Percentiles rank a stretch among this genome's conserved stretches.
Evolutionary conservation across 2,888 invertebrate genomes (phyloP).

Genomic region (Aphidoletes aphidimyza): DNA sequence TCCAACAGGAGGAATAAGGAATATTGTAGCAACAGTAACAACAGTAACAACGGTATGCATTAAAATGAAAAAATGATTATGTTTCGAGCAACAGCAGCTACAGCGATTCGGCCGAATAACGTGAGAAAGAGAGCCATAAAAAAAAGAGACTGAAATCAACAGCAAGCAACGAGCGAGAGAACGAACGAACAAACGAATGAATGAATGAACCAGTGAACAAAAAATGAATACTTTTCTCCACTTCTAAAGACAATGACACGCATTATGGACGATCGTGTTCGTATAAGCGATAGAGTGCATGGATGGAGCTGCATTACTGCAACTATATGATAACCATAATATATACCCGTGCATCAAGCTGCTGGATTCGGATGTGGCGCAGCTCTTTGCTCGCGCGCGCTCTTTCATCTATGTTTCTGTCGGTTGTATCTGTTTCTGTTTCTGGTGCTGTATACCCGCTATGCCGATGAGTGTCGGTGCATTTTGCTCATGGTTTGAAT

Average conservation of each 20-base stretch:
- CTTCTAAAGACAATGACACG: constrained; percentile 51
- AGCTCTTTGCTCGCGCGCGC: background rate
- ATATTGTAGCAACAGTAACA: background rate
- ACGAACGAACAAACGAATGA: background rate
- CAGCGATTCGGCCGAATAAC: background rate
- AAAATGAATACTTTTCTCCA: constrained; percentile 29
- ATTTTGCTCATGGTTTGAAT: background rate
- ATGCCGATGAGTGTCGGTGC: background rate
- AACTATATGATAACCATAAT: constrained; percentile 3
- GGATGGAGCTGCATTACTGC: constrained; percentile 27
- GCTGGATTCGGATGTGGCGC: background rate
- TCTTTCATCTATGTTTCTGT: too few species aligned
- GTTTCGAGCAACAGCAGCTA: background rate
- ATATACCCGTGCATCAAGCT: background rate
- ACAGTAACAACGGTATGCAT: background rate
- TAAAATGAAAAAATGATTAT: constrained; percentile 29
- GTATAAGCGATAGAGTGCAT: constrained; percentile 29
- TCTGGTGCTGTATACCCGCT: too few species aligned
- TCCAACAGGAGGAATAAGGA: background rate
- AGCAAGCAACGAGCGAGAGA: background rate
- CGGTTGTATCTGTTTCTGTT: too few species aligned
- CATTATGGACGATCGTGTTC: constrained; percentile 40
- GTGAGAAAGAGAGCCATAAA: background rate
- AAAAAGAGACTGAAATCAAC: too few species aligned
- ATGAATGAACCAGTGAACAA: background rate